These are phyloP conservation scores for Reticulitermes lucifugus DNA, from an alignment of 2,888 invertebrate species.

Conservation along the genomic window DNA sequence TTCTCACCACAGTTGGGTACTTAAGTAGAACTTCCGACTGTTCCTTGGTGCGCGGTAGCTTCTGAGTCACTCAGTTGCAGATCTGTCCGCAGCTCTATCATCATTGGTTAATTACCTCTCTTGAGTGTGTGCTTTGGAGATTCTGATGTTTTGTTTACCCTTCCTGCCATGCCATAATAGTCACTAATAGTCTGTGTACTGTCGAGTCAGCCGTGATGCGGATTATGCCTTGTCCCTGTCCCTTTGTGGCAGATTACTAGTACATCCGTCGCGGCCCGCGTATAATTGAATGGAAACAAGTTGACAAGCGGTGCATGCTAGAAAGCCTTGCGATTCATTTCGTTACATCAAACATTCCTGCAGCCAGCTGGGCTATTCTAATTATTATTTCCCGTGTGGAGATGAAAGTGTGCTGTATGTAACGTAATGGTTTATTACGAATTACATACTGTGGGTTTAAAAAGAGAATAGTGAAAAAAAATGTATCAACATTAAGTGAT, in stretches of 20 bases:
- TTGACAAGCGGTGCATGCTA: neutral
- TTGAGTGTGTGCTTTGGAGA: neutral
- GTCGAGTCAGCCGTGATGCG: neutral
- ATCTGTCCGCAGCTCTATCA: neutral
- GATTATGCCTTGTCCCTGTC: neutral
- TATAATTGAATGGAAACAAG: constrained; percentile 10
- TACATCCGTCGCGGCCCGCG: neutral
- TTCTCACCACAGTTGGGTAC: no score
- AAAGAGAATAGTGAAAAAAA: neutral
- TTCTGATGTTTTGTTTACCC: constrained; percentile 7
- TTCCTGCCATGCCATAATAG: neutral
- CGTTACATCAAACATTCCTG: neutral
- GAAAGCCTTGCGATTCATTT: neutral
- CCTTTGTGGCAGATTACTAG: constrained; percentile 7
- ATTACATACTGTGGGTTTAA: neutral
- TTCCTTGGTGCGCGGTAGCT: no score
- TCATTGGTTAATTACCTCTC: constrained; percentile 1
- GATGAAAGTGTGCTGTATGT: neutral
- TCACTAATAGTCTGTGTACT: constrained; percentile 2
- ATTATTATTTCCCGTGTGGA: neutral
- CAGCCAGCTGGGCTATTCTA: neutral
- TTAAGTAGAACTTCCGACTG: no score
- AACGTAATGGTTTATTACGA: constrained; percentile 1
- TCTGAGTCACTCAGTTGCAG: neutral
- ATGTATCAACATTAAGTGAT: neutral